Conservation (phyloP, 64 coral and sea anemone genomes). For the Dendrophyllia cribrosa region DNA sequence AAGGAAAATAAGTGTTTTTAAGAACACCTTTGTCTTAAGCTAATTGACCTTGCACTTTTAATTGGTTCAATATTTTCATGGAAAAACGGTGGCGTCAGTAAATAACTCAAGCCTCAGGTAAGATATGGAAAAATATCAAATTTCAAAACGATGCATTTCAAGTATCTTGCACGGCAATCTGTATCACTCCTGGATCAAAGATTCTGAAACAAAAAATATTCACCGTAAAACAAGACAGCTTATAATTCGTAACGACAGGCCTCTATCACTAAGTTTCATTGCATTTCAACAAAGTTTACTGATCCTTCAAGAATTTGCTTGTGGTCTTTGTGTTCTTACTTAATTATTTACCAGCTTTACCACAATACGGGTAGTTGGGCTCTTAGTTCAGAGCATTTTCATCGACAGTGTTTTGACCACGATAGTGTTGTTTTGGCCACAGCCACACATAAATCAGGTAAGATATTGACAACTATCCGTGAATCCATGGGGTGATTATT, state of each 20-base stretch:
- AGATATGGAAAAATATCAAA: neutral
- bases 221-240: neutral
- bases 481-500: neutral
- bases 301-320: slow-evolving; percentile 47
- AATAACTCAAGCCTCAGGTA: slow-evolving; percentile 4
- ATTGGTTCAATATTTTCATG: neutral
- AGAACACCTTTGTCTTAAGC: neutral
- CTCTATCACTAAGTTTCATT: neutral
- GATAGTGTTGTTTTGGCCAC: slow-evolving; percentile 26
- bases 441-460: slow-evolving; percentile 28
- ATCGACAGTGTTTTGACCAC: slow-evolving; percentile 42
- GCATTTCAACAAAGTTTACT: slow-evolving; percentile 12
- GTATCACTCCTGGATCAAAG: neutral
- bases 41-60: neutral
- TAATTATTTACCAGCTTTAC: slow-evolving; percentile 23
- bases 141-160: neutral
- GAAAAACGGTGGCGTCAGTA: neutral
- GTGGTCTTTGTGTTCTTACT: slow-evolving; percentile 32
- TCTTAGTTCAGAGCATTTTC: slow-evolving; percentile 1
- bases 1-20: no score
- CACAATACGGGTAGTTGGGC: neutral
- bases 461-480: neutral
- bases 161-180: neutral
- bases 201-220: neutral
- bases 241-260: neutral